Conservation (phyloP, 1,140 invertebrate species). For the Atopsyche davidsoni region DNA sequence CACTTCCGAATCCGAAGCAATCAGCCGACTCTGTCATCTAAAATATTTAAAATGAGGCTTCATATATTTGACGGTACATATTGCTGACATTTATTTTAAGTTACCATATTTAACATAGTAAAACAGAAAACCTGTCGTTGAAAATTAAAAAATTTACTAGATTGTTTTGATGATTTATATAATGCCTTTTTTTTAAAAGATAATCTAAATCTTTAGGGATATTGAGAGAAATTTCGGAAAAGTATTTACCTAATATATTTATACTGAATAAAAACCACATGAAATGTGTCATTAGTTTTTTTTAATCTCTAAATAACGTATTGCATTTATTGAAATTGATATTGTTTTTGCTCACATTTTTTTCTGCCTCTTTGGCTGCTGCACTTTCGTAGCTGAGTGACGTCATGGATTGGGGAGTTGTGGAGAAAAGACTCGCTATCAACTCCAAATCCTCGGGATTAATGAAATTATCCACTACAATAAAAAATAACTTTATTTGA, state of each 20-base stretch:
- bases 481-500: no score
- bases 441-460: constrained; percentile 25
- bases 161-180: background rate
- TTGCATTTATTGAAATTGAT: background rate
- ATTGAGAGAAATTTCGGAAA: no score
- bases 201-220: no score
- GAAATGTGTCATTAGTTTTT: background rate
- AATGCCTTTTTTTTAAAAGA: background rate
- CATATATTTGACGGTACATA: background rate
- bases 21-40: constrained; percentile 29
- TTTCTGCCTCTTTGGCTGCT: background rate
- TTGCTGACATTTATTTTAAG: background rate
- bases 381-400: background rate
- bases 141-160: background rate
- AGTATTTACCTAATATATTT: constrained; percentile 1
- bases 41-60: constrained; percentile 1
- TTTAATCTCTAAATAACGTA: background rate
- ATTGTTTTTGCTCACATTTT: background rate
- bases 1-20: constrained; percentile 36
- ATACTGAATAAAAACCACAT: background rate
- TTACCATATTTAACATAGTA: constrained; percentile 2
- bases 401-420: background rate
- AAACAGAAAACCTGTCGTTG: background rate
- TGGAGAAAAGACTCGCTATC: constrained; percentile 9
- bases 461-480: constrained; percentile 26